A percentile compares a stretch with the other conserved stretches of the same genome.
These are phyloP conservation scores for Aspidiotus destructor DNA, from an alignment of 2,888 invertebrate species.

Conservation along the genomic window DNA sequence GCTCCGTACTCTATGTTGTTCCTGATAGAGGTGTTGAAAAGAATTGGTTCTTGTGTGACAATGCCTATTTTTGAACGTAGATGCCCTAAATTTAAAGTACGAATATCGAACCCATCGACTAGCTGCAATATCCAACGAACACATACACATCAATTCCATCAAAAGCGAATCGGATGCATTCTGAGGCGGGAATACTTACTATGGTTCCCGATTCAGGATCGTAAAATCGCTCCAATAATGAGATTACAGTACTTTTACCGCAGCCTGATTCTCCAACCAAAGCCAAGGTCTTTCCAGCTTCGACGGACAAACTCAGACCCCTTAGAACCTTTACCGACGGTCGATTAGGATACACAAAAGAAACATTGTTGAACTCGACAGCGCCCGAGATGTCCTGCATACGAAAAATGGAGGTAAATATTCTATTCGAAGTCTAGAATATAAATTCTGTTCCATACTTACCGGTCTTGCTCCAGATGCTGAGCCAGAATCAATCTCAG, in stretches of 20 bases:
- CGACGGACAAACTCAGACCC: slow-evolving; percentile 56
- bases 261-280: slow-evolving; percentile 64
- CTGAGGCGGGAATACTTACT: slow-evolving; percentile 42
- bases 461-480: slow-evolving; percentile 42
- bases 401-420: background rate
- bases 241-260: slow-evolving; percentile 69
- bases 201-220: slow-evolving; percentile 60
- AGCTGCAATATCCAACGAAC: slow-evolving; percentile 21
- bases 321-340: slow-evolving; percentile 57
- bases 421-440: background rate
- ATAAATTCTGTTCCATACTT: background rate
- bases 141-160: too few relatives aligned
- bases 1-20: slow-evolving; percentile 47
- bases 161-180: too few relatives aligned
- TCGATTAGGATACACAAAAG: slow-evolving; percentile 73
- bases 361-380: slow-evolving; percentile 60
- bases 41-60: slow-evolving; percentile 35
- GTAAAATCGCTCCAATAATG: slow-evolving; percentile 58
- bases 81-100: slow-evolving; percentile 63
- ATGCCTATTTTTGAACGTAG: slow-evolving; percentile 36
- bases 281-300: slow-evolving; percentile 65
- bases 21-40: slow-evolving; percentile 35
- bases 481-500: slow-evolving; percentile 45
- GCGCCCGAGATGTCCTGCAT: slow-evolving; percentile 46
- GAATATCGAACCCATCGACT: slow-evolving; percentile 48